Conservation (phyloP, 2,113 vertebrate species). For the Pseudopipra pipra region DNA sequence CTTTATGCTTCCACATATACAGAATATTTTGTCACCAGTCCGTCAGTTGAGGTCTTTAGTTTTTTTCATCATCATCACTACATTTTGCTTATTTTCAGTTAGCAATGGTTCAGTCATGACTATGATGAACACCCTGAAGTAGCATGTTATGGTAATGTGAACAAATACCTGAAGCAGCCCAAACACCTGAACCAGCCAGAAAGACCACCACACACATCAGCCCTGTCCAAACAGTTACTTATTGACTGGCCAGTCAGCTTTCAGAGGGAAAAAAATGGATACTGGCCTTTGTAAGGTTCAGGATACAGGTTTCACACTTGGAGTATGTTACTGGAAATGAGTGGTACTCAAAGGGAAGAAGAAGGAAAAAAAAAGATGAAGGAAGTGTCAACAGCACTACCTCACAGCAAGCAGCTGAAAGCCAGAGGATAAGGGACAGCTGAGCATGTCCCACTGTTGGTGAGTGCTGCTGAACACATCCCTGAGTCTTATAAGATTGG, state of each 20-base stretch:
- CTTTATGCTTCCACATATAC: background rate
- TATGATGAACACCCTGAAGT: slow-evolving; percentile 3
- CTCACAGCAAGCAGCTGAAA: background rate
- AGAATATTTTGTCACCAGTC: background rate
- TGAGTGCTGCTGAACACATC: background rate
- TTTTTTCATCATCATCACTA: background rate
- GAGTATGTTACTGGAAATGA: background rate
- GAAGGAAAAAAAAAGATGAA: background rate
- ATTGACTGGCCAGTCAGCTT: background rate
- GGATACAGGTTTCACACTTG: background rate
- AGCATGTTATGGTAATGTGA: background rate
- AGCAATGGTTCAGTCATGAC: background rate
- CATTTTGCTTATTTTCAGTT: background rate
- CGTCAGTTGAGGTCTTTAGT: background rate
- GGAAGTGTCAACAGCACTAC: background rate
- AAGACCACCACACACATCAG: background rate
- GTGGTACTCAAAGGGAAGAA: background rate
- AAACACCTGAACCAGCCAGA: slow-evolving; percentile 35
- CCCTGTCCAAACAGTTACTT: slow-evolving; percentile 9
- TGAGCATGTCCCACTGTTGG: background rate
- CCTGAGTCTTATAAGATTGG: background rate
- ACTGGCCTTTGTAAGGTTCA: background rate
- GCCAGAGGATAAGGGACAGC: background rate
- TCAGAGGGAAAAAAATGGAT: background rate
- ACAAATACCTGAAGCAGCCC: background rate